Evolutionary conservation across 1,140 invertebrate species (phyloP), one percentile per base, ranked within the genome.

Genomic region (Hypothenemus hampei): DNA sequence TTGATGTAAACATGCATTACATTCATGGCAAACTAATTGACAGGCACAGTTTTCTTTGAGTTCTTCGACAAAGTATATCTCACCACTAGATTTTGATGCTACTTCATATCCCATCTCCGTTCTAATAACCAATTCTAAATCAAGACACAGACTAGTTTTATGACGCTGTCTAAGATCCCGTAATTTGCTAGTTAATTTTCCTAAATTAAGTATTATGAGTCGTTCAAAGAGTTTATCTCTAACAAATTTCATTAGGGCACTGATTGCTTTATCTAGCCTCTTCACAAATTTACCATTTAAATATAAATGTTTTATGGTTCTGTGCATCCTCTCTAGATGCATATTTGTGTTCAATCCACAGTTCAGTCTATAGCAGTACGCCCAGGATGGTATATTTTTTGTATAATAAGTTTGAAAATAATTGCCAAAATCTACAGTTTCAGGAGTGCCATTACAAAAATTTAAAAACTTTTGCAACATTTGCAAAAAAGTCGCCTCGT

Each of bases 211-310:
- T 7, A 19, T 21, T 35, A 48, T 48, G n/a, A 48, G 11, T 48
- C 40, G 7, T 4, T 56, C 40, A 22, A 56, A 35, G 4, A 55
- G 8, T 45, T 43, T 55, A 21, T 59, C 57, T 37, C 29, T 39
- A 24, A 59, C 31, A 44, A 55, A 48, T 43, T 55, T 48, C 39
- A 59, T 40, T 20, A 59, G 3, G 18, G 23, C 29, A 41, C 37
- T 35, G 10, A 59, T 55, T 18, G 51, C 37, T 43, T 59, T 59
- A 37, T 59, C 57, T 7, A 59, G 24, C 15, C 52, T 26, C n/a
- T 49, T 39, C 11, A 16, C 18, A 16, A 41, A 20, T 4, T 48
- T 55, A 4, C 51, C 48, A 24, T 48, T 21, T 26, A 59, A 24
- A 43, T 55, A 54, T 10, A 58, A 15, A 24, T 58, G 35, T 33